A percentile compares a stretch with the other conserved stretches of the same genome.
These are phyloP conservation scores for Sciurus vulgaris DNA, from an alignment of 2,797 vertebrate species.

Conservation along the genomic window DNA sequence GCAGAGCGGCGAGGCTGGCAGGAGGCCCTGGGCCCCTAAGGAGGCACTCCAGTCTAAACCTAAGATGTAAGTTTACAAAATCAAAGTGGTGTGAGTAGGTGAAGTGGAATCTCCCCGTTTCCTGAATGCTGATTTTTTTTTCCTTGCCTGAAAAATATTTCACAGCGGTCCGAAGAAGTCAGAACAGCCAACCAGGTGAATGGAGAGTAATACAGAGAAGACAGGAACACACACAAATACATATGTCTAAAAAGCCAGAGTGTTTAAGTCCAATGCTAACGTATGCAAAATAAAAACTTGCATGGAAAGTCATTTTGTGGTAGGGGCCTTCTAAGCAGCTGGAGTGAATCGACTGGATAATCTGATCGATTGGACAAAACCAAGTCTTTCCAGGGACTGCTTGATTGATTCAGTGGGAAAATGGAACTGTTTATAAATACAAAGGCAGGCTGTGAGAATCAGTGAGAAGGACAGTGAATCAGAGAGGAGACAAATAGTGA, in stretches of 20 bases:
- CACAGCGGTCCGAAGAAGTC: not conserved
- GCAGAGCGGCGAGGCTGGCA: not conserved
- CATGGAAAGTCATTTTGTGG: not conserved
- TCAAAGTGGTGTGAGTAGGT: not conserved
- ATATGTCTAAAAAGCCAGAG: too few species aligned
- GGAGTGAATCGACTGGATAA: not conserved
- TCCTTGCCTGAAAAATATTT: constrained; percentile 19
- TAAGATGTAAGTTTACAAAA: not conserved
- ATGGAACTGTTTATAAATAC: not conserved
- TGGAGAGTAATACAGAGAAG: not conserved
- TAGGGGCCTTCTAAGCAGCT: not conserved
- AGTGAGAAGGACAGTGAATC: not conserved
- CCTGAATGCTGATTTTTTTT: not conserved
- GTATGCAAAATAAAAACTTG: not conserved
- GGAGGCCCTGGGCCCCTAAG: not conserved
- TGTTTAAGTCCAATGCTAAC: not conserved
- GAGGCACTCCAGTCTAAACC: not conserved
- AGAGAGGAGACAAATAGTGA: not conserved
- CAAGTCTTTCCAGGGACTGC: not conserved
- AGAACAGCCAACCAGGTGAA: not conserved
- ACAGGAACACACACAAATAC: not conserved
- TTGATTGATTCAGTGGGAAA: not conserved
- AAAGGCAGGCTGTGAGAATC: not conserved
- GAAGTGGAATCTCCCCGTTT: not conserved
- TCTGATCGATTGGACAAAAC: not conserved